These are phyloP conservation scores for Omphaloscelis lunosa DNA, from an alignment of 2,888 invertebrate species.

Conservation along the genomic window DNA sequence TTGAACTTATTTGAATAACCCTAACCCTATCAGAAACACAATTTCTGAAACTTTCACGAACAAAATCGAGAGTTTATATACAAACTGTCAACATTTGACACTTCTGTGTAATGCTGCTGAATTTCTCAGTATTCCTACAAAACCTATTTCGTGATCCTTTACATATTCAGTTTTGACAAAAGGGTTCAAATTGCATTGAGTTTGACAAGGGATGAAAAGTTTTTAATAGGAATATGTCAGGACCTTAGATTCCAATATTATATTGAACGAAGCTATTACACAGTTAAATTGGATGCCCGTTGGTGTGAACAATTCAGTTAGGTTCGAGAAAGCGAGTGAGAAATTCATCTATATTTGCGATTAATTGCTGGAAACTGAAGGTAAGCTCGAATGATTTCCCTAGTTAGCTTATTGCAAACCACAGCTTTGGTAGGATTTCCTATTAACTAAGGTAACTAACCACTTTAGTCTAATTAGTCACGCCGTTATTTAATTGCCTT, in stretches of 20 bases:
- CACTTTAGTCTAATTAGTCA: background rate
- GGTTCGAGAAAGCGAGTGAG: background rate
- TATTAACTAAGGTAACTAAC: background rate
- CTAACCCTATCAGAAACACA: background rate
- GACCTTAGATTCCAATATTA: background rate
- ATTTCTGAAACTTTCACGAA: background rate
- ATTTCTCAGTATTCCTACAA: background rate
- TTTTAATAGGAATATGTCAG: slow-evolving; percentile 13
- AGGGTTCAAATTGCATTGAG: slow-evolving; percentile 21
- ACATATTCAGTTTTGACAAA: slow-evolving; percentile 7
- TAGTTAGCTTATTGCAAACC: background rate
- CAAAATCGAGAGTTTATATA: slow-evolving; percentile 4
- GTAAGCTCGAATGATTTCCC: slow-evolving; percentile 2
- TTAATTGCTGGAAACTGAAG: background rate
- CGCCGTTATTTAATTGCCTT: background rate
- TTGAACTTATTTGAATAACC: background rate
- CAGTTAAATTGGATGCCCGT: slow-evolving; percentile 41
- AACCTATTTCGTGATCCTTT: background rate
- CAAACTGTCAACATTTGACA: slow-evolving; percentile 34
- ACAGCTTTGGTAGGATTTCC: background rate
- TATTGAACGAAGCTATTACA: slow-evolving; percentile 18
- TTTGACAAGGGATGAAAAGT: slow-evolving; percentile 41
- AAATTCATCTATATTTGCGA: slow-evolving; percentile 23
- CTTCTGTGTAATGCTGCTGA: background rate
- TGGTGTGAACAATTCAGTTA: slow-evolving; percentile 18